phyloP scores from a whole-genome alignment of 2,888 invertebrate genomes.

The Eurytoma adleriae region DNA sequence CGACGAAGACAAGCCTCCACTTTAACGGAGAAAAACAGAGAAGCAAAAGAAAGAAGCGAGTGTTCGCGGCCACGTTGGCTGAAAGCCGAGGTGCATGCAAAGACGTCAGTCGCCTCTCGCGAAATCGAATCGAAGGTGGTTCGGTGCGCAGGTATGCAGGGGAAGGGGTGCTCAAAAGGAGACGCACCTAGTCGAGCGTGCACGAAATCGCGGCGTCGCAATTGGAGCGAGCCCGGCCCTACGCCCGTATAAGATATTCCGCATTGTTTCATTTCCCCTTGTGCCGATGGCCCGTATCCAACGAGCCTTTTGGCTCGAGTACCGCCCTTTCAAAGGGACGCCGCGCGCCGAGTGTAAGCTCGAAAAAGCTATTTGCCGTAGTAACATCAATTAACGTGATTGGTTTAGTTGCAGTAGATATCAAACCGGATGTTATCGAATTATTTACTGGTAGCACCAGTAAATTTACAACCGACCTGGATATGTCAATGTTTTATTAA shows the following conservation, averaged over 20 bases:
- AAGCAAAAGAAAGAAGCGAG: background rate
- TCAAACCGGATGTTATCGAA: too few relatives aligned
- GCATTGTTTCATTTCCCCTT: slow-evolving; percentile 66
- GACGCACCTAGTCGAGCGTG: slow-evolving; percentile 36
- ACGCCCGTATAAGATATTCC: slow-evolving; percentile 61
- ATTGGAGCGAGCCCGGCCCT: slow-evolving; percentile 59
- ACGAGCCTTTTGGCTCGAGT: slow-evolving; percentile 65
- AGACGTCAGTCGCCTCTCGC: background rate
- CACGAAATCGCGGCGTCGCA: slow-evolving; percentile 27
- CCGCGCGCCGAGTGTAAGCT: slow-evolving; percentile 46
- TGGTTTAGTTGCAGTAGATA: too few relatives aligned
- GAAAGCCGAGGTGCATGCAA: slow-evolving; percentile 18
- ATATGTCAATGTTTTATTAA: too few relatives aligned
- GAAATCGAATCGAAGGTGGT: slow-evolving; percentile 6
- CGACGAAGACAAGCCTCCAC: background rate
- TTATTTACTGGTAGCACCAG: too few relatives aligned
- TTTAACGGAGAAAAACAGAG: background rate
- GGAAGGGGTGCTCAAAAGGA: slow-evolving; percentile 10
- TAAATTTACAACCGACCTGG: too few relatives aligned
- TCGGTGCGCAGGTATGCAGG: background rate
- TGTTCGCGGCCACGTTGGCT: background rate
- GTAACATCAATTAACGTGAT: too few relatives aligned
- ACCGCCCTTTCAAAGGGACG: slow-evolving; percentile 58
- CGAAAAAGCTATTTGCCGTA: slow-evolving; percentile 62
- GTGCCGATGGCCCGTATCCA: slow-evolving; percentile 68